A percentile compares a stretch with the other conserved stretches of the same genome.
Evolutionary conservation across 2,797 vertebrate species (phyloP).

Genomic region (Rhadinocentrus ornatus): DNA sequence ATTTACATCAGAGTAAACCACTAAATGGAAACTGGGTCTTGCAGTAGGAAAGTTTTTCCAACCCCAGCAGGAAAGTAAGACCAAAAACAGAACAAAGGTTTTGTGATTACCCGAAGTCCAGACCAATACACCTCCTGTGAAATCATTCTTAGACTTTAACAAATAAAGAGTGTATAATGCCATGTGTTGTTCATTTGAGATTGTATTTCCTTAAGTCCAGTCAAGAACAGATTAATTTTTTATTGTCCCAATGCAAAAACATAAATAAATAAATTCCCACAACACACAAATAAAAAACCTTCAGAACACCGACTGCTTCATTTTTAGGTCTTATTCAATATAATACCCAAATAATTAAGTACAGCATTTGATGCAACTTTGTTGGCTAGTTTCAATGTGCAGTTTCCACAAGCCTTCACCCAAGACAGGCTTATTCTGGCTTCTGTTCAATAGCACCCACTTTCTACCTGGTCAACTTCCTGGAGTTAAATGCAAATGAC

Average conservation of each 20-base stretch:
- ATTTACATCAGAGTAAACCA: neutral
- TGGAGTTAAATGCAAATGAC: neutral
- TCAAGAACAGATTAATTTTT: too few relatives aligned
- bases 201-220: too few relatives aligned
- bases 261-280: too few relatives aligned
- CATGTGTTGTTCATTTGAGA: too few relatives aligned
- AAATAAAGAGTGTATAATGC: too few relatives aligned
- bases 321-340: neutral
- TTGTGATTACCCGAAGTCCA: neutral
- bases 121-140: too few relatives aligned
- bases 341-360: neutral
- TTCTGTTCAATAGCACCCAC: neutral
- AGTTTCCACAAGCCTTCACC: neutral
- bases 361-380: neutral
- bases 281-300: too few relatives aligned
- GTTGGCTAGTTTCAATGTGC: neutral
- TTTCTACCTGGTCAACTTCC: constrained; percentile 25
- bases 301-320: too few relatives aligned
- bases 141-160: too few relatives aligned
- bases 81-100: neutral
- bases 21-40: neutral
- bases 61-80: neutral
- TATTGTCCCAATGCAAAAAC: too few relatives aligned
- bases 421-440: neutral
- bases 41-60: neutral